phyloP scores from a whole-genome alignment of 2,797 vertebrate species.

The Acanthurus tractus region DNA sequence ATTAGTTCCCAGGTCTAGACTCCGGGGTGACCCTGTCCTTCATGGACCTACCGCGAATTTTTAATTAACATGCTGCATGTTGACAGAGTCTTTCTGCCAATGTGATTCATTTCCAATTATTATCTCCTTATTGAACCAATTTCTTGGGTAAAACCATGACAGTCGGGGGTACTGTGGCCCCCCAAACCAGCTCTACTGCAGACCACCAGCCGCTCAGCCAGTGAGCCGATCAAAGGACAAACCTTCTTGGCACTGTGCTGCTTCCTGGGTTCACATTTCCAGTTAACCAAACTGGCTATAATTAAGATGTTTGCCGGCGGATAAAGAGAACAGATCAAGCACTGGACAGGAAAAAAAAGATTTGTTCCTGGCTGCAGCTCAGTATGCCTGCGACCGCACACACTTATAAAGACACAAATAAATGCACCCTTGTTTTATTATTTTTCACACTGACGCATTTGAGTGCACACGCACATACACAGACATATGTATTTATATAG shows the following conservation, averaged over 20 bases:
- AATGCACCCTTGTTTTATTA: conserved; percentile 48
- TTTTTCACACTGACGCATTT: conserved; percentile 34
- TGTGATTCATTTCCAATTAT: conserved; percentile 37
- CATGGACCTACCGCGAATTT: background rate
- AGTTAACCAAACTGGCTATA: conserved; percentile 71
- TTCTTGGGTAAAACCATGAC: conserved; percentile 48
- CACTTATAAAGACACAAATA: conserved; percentile 41
- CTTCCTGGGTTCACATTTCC: conserved; percentile 78
- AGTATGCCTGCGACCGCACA: conserved; percentile 43
- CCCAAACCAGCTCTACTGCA: conserved; percentile 14
- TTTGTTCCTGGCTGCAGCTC: conserved; percentile 36
- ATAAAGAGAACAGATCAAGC: conserved; percentile 37
- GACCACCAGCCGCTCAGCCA: conserved; percentile 65
- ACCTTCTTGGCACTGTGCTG: conserved; percentile 60
- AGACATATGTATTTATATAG: background rate
- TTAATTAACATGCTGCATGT: conserved; percentile 8
- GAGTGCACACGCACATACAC: background rate
- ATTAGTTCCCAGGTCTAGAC: background rate
- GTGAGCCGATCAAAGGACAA: conserved; percentile 66
- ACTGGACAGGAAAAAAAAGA: conserved; percentile 40
- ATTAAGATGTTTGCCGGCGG: conserved; percentile 66
- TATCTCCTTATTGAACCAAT: conserved; percentile 47
- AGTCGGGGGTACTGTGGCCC: conserved; percentile 22
- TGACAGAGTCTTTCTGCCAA: conserved; percentile 8
- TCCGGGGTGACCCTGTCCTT: background rate